phyloP scores from a whole-genome alignment of 2,888 invertebrate genomes.

The Campaea margaritaria region DNA sequence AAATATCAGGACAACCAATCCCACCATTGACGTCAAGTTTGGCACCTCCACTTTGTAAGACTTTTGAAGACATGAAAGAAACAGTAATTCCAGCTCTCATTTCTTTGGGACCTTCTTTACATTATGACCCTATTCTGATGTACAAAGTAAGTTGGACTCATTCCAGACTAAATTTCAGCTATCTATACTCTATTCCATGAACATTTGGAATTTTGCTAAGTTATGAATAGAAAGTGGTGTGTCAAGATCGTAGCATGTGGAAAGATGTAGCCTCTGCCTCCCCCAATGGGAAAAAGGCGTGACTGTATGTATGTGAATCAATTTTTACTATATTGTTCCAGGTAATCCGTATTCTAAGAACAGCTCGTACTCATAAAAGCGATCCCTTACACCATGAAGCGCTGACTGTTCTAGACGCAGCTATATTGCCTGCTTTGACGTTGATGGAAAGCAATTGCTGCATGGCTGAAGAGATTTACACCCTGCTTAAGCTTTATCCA shows the following conservation, averaged over 20 bases:
- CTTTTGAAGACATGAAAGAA: conserved; percentile 89
- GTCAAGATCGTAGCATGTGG: no score
- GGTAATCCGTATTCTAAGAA: conserved; percentile 78
- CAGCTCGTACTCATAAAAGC: conserved; percentile 65
- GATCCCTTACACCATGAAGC: conserved; percentile 92
- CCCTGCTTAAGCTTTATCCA: conserved; percentile 93
- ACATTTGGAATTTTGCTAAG: no score
- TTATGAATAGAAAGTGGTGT: no score
- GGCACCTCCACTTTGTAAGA: conserved; percentile 88
- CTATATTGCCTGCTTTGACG: conserved; percentile 95
- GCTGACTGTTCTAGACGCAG: conserved; percentile 93
- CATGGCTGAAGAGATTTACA: conserved; percentile 98
- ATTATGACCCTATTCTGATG: conserved; percentile 94
- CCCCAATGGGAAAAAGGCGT: no score
- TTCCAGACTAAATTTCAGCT: background rate
- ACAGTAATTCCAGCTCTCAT: conserved; percentile 94
- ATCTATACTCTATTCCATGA: no score
- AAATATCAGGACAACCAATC: conserved; percentile 87
- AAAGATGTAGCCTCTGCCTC: no score
- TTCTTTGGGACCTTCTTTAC: conserved; percentile 94
- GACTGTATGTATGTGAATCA: no score
- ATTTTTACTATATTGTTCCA: conserved; percentile 45
- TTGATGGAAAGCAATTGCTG: conserved; percentile 98
- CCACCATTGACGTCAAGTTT: conserved; percentile 81
- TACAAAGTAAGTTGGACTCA: conserved; percentile 87